Percentiles rank a stretch among this genome's conserved stretches.
These are phyloP conservation scores for Neotragus moschatus DNA, from an alignment of 2,113 vertebrate species.

Conservation along the genomic window DNA sequence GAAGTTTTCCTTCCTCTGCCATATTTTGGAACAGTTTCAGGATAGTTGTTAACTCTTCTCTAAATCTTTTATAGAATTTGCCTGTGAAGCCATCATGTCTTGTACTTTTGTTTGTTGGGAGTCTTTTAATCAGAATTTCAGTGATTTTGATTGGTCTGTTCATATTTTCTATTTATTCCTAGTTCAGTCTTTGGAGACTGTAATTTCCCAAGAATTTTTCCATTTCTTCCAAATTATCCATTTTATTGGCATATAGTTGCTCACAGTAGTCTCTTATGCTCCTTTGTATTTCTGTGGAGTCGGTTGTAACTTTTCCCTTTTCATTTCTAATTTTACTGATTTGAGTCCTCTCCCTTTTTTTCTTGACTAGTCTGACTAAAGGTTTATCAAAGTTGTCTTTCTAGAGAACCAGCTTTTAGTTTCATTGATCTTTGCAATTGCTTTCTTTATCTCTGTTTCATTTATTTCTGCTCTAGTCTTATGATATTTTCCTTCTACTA, in stretches of 20 bases:
- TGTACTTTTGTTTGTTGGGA: neutral
- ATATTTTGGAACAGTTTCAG: neutral
- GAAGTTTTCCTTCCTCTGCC: neutral
- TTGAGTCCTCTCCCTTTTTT: neutral
- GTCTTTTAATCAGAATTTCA: neutral
- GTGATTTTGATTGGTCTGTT: neutral
- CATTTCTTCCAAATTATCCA: neutral
- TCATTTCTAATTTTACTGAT: neutral
- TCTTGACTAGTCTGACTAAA: neutral
- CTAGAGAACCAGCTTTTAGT: neutral
- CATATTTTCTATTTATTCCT: neutral
- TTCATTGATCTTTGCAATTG: neutral
- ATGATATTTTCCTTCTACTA: neutral
- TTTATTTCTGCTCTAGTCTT: neutral
- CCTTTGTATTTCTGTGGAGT: neutral
- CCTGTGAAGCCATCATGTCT: neutral
- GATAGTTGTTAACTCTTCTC: neutral
- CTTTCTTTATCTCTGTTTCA: neutral
- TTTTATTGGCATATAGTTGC: neutral
- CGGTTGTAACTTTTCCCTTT: neutral
- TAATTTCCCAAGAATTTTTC: neutral
- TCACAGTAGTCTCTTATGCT: neutral
- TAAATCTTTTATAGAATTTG: neutral
- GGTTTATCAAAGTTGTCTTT: neutral
- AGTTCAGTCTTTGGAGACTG: neutral